phyloP scores from a whole-genome alignment of 2,113 vertebrate genomes.

The Oceanites oceanicus region DNA sequence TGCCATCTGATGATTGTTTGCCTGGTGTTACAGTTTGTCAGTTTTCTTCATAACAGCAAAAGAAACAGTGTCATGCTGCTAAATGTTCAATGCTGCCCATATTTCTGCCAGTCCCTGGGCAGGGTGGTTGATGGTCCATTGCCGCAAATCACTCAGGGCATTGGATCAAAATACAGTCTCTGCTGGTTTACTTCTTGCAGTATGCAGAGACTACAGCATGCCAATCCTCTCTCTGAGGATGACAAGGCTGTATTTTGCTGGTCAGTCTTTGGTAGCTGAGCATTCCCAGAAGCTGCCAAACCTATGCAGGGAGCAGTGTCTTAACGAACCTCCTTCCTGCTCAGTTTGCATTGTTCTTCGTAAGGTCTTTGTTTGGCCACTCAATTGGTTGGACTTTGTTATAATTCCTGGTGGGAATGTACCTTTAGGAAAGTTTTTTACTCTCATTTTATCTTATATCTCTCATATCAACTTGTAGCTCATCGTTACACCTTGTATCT shows the following conservation, averaged over 20 bases:
- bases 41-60: neutral
- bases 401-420: neutral
- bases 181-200: neutral
- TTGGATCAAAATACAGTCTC: neutral
- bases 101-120: neutral
- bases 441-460: neutral
- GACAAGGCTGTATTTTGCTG: accelerated
- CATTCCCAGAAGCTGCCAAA: neutral
- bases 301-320: neutral
- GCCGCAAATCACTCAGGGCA: neutral
- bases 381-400: neutral
- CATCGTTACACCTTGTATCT: neutral
- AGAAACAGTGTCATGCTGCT: neutral
- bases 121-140: neutral
- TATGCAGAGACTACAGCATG: neutral
- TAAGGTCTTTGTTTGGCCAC: neutral
- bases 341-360: neutral
- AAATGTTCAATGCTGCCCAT: neutral
- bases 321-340: neutral
- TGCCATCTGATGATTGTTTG: neutral
- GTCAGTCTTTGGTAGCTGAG: neutral
- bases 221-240: neutral
- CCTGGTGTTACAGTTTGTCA: neutral
- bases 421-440: neutral
- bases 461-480: neutral